Percentiles rank a stretch among this genome's conserved stretches.
Evolutionary conservation across 2,113 vertebrate species (phyloP).

Genomic region (Serinus canaria): DNA sequence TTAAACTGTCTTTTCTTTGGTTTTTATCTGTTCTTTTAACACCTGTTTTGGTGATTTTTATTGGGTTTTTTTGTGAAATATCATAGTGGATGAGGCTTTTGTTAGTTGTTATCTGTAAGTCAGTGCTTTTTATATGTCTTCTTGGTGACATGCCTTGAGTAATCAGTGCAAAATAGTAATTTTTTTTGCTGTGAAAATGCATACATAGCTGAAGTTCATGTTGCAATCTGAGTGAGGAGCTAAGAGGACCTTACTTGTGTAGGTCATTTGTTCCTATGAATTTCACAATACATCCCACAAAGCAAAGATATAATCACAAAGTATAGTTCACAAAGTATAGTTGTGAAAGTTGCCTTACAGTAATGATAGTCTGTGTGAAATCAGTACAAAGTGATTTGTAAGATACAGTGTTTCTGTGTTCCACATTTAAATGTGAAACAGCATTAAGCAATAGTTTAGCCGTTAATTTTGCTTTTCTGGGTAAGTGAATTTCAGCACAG

Average conservation of each 20-base stretch:
- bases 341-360: not conserved
- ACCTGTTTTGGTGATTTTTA: not conserved
- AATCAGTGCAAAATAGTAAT: not conserved
- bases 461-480: not conserved
- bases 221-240: not conserved
- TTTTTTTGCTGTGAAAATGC: not conserved
- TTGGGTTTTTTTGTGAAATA: not conserved
- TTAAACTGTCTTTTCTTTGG: not conserved
- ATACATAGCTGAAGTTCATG: not conserved
- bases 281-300: not conserved
- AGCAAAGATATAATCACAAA: not conserved
- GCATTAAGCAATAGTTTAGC: not conserved
- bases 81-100: not conserved
- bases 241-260: not conserved
- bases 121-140: not conserved
- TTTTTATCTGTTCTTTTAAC: not conserved
- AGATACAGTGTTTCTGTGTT: not conserved
- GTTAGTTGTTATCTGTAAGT: not conserved
- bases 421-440: not conserved
- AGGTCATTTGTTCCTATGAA: not conserved
- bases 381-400: not conserved
- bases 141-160: not conserved
- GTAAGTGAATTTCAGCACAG: not conserved
- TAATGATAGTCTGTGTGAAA: not conserved
- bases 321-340: not conserved